Conservation (phyloP, 2,797 vertebrate genomes). For the Urocyon cinereoargenteus region DNA sequence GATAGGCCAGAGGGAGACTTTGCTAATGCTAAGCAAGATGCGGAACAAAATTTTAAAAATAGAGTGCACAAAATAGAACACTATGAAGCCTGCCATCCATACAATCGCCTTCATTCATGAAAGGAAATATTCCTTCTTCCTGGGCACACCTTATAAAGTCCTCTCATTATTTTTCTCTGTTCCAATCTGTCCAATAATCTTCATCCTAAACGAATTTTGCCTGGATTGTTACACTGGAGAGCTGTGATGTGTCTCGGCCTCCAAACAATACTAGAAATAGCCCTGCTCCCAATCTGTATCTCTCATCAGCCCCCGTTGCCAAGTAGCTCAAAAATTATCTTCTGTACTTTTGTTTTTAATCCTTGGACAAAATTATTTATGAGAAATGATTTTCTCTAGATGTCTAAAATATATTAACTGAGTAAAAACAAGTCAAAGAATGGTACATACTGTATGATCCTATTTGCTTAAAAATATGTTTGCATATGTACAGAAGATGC, state of each 20-base stretch:
- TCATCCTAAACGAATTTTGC: not conserved
- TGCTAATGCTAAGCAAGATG: not conserved
- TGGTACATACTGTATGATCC: not conserved
- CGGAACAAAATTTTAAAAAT: not conserved
- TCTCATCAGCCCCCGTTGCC: slow-evolving; percentile 20
- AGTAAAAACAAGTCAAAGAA: slow-evolving; percentile 43
- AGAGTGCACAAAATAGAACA: not conserved
- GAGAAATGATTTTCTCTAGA: slow-evolving; percentile 34
- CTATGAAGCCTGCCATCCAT: not conserved
- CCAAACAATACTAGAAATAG: slow-evolving; percentile 62
- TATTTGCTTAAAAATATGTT: not conserved
- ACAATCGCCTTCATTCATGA: not conserved
- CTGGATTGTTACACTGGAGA: not conserved
- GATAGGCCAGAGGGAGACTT: not conserved
- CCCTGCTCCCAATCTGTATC: not conserved
- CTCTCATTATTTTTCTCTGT: not conserved
- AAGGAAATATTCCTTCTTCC: not conserved
- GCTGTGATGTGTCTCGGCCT: slow-evolving; percentile 25
- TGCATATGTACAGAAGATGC: not conserved
- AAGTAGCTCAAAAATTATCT: slow-evolving; percentile 55
- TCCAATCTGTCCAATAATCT: not conserved
- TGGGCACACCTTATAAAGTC: not conserved
- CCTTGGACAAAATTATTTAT: slow-evolving; percentile 13
- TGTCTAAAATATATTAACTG: slow-evolving; percentile 47
- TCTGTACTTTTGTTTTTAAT: slow-evolving; percentile 54